These are phyloP conservation scores for Quiscalus mexicanus DNA, from an alignment of 2,113 vertebrate species.

Conservation along the genomic window DNA sequence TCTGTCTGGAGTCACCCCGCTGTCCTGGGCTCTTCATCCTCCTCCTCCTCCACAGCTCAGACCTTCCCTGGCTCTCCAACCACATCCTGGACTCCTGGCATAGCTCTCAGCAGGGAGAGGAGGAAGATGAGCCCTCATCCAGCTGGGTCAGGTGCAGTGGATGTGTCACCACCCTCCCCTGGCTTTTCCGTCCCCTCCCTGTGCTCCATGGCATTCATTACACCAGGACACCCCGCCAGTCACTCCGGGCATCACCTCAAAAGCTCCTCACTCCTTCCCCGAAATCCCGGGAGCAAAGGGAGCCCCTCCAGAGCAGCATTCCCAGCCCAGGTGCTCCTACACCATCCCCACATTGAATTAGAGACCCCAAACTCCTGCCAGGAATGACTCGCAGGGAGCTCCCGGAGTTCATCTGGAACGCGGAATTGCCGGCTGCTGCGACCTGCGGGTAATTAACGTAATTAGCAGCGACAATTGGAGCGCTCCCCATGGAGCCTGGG, in stretches of 20 bases:
- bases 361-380: not conserved
- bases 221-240: fast-evolving
- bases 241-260: not conserved
- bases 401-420: not conserved
- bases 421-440: not conserved
- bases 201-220: not conserved
- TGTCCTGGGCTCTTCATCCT: not conserved
- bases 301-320: not conserved
- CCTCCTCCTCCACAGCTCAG: not conserved
- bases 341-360: not conserved
- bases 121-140: not conserved
- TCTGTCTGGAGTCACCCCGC: not conserved
- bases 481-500: not conserved
- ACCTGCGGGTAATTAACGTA: not conserved
- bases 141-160: not conserved
- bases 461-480: not conserved
- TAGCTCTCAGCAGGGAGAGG: not conserved
- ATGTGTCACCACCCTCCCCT: not conserved
- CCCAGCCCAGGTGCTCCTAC: not conserved
- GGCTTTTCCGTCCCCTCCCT: not conserved
- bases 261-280: fast-evolving
- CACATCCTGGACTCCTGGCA: fast-evolving
- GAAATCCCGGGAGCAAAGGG: fast-evolving
- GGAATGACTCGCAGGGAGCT: not conserved
- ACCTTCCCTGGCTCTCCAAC: not conserved